Base-by-base conservation (phyloP, 1,140 invertebrate species). In the Oncopodura yosiiana region DNA sequence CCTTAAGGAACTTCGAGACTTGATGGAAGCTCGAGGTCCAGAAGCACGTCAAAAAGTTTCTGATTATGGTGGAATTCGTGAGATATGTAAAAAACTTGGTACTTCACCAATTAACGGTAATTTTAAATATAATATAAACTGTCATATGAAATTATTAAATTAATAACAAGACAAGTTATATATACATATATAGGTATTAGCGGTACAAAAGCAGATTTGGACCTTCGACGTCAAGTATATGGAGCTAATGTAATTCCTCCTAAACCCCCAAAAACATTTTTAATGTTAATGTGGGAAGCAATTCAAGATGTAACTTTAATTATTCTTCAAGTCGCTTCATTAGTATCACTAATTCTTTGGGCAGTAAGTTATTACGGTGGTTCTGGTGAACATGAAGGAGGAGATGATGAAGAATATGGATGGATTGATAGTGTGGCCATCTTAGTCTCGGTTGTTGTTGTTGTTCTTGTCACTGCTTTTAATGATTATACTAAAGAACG, bases 171-270 rank as follows among this genome's bases (percentile, higher is more conserved):
- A 41, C 30, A 8, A 9, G n/a, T 3, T 3, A 24, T 32, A 39
- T 34, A 16, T 9, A 39, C 23, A 66, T n/a, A n/a, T n/a, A n/a
- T n/a, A 73, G 78, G 79, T 44, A 65, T 81, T 53, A 69, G 70
- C 36, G 77, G 75, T 34, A 69, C 69, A 44, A 65, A 65, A 27
- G 68, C 66, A 21, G 81, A 82, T 62, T 49, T 81, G n/a, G 73
- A 78, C 43, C 70, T 72, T 43, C 61, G 81, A 51, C 62, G 70
- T 54, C 66, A 71, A 46, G 71, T 70, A 12, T 83, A 78, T 68
- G 82, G 81, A 48, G 73, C 73, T n/a, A 83, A 83, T 66, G 68
- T 75, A 51, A 84, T 84, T 66, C 81, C 81, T 41, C 79, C 81
- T 5, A 80, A 80, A 68, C 76, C 78, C 30, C 75, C 81, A n/a